Percentiles rank a stretch among this genome's conserved stretches.
phyloP scores from a whole-genome alignment of 2,888 invertebrate genomes.

The Netelia melanura region DNA sequence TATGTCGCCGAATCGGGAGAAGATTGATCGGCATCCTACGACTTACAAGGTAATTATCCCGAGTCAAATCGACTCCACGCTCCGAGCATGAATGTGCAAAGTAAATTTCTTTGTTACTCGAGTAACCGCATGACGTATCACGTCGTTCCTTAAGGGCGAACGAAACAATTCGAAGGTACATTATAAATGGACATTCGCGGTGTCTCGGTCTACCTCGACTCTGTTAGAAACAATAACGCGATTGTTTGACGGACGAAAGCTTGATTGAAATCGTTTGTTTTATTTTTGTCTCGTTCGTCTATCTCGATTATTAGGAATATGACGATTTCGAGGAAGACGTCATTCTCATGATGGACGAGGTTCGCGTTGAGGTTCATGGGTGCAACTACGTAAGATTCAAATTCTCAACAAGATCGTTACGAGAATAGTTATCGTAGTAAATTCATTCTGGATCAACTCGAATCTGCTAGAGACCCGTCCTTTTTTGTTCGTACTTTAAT shows the following conservation, averaged over 20 bases:
- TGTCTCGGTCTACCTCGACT: neutral
- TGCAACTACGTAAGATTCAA: slow-evolving; percentile 80
- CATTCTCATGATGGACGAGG: slow-evolving; percentile 81
- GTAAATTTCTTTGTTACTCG: slow-evolving; percentile 74
- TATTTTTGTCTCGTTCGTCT: slow-evolving; percentile 44
- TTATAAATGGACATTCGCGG: neutral
- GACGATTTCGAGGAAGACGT: slow-evolving; percentile 83
- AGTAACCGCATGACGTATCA: slow-evolving; percentile 81
- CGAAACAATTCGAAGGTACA: slow-evolving; percentile 13
- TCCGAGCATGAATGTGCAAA: slow-evolving; percentile 79
- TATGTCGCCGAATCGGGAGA: slow-evolving; percentile 94
- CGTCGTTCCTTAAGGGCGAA: slow-evolving; percentile 41
- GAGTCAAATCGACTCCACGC: neutral
- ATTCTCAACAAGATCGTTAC: neutral
- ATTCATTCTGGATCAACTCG: too few relatives aligned
- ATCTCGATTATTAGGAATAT: slow-evolving; percentile 79
- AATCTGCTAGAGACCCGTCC: too few relatives aligned
- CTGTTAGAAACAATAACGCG: neutral
- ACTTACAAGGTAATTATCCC: slow-evolving; percentile 90
- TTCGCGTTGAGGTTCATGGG: slow-evolving; percentile 82
- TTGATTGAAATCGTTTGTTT: neutral
- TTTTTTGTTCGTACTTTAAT: too few relatives aligned
- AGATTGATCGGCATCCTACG: slow-evolving; percentile 88
- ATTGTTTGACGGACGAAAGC: neutral
- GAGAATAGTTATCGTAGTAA: too few relatives aligned